Evolutionary conservation across 2,113 vertebrate genomes (phyloP), one percentile per base, ranked within the genome.

Genomic region (Probosciger aterrimus): DNA sequence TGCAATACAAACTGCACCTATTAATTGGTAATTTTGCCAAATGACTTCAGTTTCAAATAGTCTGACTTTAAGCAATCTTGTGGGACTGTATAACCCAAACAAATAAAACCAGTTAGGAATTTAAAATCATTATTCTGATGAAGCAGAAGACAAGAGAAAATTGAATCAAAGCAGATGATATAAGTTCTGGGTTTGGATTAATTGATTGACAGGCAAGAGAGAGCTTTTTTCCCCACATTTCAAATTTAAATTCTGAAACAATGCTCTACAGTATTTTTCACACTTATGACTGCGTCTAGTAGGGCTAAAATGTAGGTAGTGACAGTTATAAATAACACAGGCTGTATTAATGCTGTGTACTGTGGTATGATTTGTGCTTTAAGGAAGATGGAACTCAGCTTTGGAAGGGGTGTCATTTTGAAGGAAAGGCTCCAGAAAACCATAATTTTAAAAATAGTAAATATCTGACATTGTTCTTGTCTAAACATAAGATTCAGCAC

Each of bases 161-260:
- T 52, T 10, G 20, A 90, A 69, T 62, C 35, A 84, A 59, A 80
- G n/a, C 70, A 22, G 24, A 19, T 50, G 5, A 57, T 90, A 19
- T 0, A 69, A 53, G 4, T 18, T 83, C 92, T 78, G 4, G 10
- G 31, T 95, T 88, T 59, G 37, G 23, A 77, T 90, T 92, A 85
- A 90, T 33, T 80, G 63, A 74, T 67, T 88, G 85, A 93, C n/a
- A 82, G 67, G 43, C 12, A 88, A 53, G 31, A 52, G 30, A 57
- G 33, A 73, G 35, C 4, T 67, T 73, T 65, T 53, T 18, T 11
- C 7, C 17, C 7, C 15, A 53, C 24, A 41, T 52, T 73, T 85
- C 14, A 84, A 59, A 70, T 94, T 81, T 92, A 70, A 83, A 68
- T 82, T 82, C 59, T 85, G 63, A 91, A 97, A 91, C 82, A 90